Percentiles rank a stretch among this genome's conserved stretches.
Evolutionary conservation across 2,888 invertebrate species (phyloP).

Genomic region (Caenorhabditis parvicauda): DNA sequence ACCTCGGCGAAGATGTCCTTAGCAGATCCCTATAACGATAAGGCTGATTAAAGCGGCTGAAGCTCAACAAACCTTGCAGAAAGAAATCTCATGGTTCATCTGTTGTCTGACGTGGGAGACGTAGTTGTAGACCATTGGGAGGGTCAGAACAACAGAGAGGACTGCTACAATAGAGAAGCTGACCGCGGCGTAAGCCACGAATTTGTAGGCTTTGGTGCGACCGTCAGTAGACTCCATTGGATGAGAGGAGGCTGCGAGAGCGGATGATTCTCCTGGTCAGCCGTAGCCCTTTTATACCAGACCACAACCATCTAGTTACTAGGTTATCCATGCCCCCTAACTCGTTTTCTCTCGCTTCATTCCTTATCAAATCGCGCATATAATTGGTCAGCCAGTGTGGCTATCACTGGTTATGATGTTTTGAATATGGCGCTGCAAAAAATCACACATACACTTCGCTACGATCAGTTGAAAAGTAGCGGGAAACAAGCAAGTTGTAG

Average conservation of each 20-base stretch:
- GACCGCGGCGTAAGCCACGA: constrained; percentile 62
- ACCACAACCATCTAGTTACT: not conserved
- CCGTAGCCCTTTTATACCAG: constrained; percentile 10
- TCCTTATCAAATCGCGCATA: too few relatives aligned
- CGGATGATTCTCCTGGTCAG: constrained; percentile 1
- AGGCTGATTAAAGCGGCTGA: constrained; percentile 1
- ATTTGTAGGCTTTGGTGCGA: constrained; percentile 62
- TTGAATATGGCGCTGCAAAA: too few relatives aligned
- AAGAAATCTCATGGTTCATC: constrained; percentile 62
- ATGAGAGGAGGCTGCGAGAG: constrained; percentile 5
- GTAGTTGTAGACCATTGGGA: constrained; percentile 61
- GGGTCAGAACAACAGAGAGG: constrained; percentile 61
- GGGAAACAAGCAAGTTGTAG: too few relatives aligned
- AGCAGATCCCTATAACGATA: constrained; percentile 56
- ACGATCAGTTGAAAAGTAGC: too few relatives aligned
- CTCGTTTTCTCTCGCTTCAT: constrained; percentile 9
- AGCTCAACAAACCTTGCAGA: constrained; percentile 57
- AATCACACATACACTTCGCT: too few relatives aligned
- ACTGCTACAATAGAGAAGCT: constrained; percentile 62
- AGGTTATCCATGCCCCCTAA: constrained; percentile 1
- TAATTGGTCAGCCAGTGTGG: too few relatives aligned
- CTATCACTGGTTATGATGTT: too few relatives aligned
- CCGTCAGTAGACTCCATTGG: constrained; percentile 61
- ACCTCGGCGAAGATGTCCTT: constrained; percentile 62
- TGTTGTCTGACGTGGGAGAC: constrained; percentile 60